Evolutionary conservation across 2,113 vertebrate species (phyloP).

Genomic region (Okapia johnstoni): DNA sequence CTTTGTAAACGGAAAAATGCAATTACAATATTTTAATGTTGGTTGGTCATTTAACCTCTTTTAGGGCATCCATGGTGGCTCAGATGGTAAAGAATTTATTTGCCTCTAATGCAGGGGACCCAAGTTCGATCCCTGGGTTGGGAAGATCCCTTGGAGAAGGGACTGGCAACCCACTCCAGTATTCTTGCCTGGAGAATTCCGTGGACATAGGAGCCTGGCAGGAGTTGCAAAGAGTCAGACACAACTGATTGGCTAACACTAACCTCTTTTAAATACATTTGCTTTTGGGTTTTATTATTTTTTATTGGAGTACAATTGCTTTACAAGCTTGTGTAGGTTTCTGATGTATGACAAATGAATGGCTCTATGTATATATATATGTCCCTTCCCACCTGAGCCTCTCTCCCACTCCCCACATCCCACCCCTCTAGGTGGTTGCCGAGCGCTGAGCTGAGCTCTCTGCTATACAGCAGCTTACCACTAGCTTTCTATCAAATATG

Average conservation of each 20-base stretch:
- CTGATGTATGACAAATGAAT: neutral
- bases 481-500: neutral
- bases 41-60: neutral
- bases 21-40: neutral
- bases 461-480: neutral
- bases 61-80: neutral
- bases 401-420: neutral
- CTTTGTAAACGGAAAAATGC: neutral
- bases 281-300: neutral
- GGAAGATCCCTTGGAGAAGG: neutral
- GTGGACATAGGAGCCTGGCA: neutral
- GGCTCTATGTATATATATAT: fast-evolving
- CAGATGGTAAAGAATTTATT: neutral
- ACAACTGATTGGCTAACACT: neutral
- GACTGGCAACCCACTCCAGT: neutral
- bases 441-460: neutral
- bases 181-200: neutral
- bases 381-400: neutral
- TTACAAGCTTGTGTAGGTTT: neutral
- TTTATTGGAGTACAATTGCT: neutral
- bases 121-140: neutral
- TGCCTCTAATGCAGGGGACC: neutral
- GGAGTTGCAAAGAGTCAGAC: neutral
- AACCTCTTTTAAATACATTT: neutral
- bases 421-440: neutral